Conservation (phyloP, 2,888 invertebrate genomes). For the Aquatica leii region DNA sequence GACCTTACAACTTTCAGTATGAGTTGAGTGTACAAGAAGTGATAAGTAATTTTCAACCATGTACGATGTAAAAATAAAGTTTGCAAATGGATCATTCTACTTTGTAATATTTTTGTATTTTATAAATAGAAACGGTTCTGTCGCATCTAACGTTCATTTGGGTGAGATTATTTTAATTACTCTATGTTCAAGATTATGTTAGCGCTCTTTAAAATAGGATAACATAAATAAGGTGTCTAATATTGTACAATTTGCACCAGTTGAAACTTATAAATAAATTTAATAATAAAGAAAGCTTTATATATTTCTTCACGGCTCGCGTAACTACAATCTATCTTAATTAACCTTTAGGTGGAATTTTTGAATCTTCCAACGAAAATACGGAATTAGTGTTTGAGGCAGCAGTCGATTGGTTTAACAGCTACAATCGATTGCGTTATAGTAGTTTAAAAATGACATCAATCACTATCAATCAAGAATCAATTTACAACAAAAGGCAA, state of each 20-base stretch:
- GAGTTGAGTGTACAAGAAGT: no score
- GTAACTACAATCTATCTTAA: no score
- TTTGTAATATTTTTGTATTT: no score
- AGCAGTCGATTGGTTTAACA: constrained; percentile 14
- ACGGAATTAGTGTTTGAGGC: constrained; percentile 17
- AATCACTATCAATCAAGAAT: constrained; percentile 15
- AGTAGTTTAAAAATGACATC: not conserved
- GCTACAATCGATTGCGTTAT: not conserved
- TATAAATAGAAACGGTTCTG: not conserved
- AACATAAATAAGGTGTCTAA: constrained; percentile 3
- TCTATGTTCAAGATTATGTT: not conserved
- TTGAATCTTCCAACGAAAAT: constrained; percentile 17
- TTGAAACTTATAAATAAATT: not conserved
- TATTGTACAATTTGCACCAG: not conserved
- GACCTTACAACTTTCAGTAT: no score
- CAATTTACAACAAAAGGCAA: not conserved
- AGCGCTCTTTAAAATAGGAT: not conserved
- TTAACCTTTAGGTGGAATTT: constrained; percentile 20
- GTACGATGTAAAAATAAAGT: no score
- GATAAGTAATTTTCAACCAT: no score
- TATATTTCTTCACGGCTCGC: no score
- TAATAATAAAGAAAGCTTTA: no score
- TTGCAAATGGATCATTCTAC: no score
- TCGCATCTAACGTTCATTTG: not conserved
- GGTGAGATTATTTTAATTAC: constrained; percentile 6